These are phyloP conservation scores for Sesamia inferens DNA, from an alignment of 2,888 invertebrate species.

Conservation along the genomic window DNA sequence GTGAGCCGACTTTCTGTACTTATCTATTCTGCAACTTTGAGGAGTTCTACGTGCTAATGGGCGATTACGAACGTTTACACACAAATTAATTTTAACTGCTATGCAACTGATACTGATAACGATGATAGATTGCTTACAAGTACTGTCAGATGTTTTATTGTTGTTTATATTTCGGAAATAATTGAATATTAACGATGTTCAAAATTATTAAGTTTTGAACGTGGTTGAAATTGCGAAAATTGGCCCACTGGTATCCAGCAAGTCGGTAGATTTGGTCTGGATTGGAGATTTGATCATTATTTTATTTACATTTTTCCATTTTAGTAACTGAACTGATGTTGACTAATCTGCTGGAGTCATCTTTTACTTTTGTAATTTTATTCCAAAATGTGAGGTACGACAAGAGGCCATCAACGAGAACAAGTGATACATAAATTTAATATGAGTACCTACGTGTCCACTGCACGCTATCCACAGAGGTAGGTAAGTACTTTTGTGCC, in stretches of 20 bases:
- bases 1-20: not conserved
- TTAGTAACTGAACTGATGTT: too few species aligned
- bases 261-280: not conserved
- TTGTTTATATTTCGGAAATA: not conserved
- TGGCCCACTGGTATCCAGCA: not conserved
- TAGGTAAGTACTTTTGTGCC: not conserved
- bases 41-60: constrained; percentile 54
- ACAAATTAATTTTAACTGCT: constrained; percentile 61
- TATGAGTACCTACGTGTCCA: too few species aligned
- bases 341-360: too few species aligned
- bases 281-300: not conserved
- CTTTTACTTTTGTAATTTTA: not conserved
- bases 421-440: not conserved
- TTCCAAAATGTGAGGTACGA: not conserved
- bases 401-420: not conserved
- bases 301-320: too few species aligned
- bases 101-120: constrained; percentile 42
- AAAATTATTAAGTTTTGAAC: too few species aligned
- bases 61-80: constrained; percentile 57
- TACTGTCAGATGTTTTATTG: not conserved
- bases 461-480: not conserved
- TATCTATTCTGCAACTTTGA: constrained; percentile 15
- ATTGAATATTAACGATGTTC: too few species aligned
- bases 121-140: constrained; percentile 29
- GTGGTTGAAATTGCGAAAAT: too few species aligned